These are phyloP conservation scores for Fistularia tabacaria DNA, from an alignment of 2,797 vertebrate genomes.

Conservation along the genomic window DNA sequence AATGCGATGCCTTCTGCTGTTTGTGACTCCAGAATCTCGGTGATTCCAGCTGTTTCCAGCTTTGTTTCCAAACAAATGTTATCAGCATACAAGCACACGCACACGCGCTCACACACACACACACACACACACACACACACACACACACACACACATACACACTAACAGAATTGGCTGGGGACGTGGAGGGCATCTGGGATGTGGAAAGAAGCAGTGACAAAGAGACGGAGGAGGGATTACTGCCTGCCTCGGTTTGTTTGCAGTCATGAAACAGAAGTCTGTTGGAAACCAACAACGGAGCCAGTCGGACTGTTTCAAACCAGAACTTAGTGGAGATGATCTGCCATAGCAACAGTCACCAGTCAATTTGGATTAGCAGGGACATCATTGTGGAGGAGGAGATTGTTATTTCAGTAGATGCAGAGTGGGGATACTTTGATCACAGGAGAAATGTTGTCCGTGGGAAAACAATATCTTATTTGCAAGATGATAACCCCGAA, in stretches of 20 bases:
- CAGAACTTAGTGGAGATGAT: background rate
- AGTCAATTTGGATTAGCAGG: background rate
- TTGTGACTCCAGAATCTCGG: conserved; percentile 18
- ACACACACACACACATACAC: conserved; percentile 4
- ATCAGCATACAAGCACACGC: conserved; percentile 14
- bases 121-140: conserved; percentile 5
- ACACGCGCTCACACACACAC: background rate
- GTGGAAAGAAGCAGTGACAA: conserved; percentile 50
- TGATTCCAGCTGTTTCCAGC: conserved; percentile 36
- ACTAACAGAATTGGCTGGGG: conserved; percentile 27
- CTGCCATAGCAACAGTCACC: background rate
- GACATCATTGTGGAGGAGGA: background rate
- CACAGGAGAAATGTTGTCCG: too few relatives aligned
- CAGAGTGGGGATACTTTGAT: too few relatives aligned
- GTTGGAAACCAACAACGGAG: background rate
- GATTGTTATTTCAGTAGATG: too few relatives aligned
- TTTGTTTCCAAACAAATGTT: conserved; percentile 25
- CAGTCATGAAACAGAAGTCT: conserved; percentile 6
- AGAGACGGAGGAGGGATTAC: conserved; percentile 52
- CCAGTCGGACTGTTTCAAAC: background rate
- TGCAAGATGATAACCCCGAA: too few relatives aligned
- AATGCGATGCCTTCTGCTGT: conserved; percentile 28
- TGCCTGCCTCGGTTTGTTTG: conserved; percentile 41
- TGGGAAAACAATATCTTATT: too few relatives aligned
- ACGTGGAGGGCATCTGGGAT: conserved; percentile 33